Evolutionary conservation across 2,888 invertebrate species (phyloP).

Genomic region (Allolobophora icterica): DNA sequence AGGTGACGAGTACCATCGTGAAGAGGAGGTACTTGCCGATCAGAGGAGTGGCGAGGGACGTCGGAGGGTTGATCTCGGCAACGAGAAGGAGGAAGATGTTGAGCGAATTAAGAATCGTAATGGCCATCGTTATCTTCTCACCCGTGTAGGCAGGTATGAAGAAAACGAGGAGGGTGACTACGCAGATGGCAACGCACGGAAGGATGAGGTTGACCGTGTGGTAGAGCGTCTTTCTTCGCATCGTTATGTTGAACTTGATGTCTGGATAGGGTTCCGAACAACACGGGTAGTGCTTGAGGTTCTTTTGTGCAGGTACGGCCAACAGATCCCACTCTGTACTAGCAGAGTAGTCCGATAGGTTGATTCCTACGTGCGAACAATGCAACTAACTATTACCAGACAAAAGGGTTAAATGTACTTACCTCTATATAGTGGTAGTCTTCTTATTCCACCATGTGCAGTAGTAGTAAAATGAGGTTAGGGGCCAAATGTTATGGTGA

Average conservation of each 20-base stretch:
- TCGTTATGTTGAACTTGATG: slow-evolving; percentile 65
- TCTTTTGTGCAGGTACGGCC: slow-evolving; percentile 71
- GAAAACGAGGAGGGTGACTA: slow-evolving; percentile 93
- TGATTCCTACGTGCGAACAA: slow-evolving; percentile 55
- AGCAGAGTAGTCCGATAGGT: slow-evolving; percentile 63
- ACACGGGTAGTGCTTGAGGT: slow-evolving; percentile 70
- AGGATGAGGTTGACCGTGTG: slow-evolving; percentile 96
- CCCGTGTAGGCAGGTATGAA: slow-evolving; percentile 97
- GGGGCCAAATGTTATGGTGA: too few relatives aligned
- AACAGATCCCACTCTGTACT: slow-evolving; percentile 66
- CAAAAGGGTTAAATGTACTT: neutral
- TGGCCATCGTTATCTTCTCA: slow-evolving; percentile 93
- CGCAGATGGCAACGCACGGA: slow-evolving; percentile 94
- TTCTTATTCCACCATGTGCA: too few relatives aligned
- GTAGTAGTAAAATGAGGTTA: too few relatives aligned
- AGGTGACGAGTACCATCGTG: slow-evolving; percentile 97
- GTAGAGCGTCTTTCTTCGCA: slow-evolving; percentile 75
- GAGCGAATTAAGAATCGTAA: slow-evolving; percentile 96
- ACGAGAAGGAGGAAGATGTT: slow-evolving; percentile 98
- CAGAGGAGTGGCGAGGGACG: slow-evolving; percentile 93
- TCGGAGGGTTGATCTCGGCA: slow-evolving; percentile 97
- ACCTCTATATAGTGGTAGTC: neutral
- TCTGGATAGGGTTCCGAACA: slow-evolving; percentile 66
- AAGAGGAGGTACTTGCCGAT: slow-evolving; percentile 92
- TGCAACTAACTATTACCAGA: slow-evolving; percentile 44